Conservation (phyloP, 2,113 vertebrate genomes). For the Microcebus griseorufus region DNA sequence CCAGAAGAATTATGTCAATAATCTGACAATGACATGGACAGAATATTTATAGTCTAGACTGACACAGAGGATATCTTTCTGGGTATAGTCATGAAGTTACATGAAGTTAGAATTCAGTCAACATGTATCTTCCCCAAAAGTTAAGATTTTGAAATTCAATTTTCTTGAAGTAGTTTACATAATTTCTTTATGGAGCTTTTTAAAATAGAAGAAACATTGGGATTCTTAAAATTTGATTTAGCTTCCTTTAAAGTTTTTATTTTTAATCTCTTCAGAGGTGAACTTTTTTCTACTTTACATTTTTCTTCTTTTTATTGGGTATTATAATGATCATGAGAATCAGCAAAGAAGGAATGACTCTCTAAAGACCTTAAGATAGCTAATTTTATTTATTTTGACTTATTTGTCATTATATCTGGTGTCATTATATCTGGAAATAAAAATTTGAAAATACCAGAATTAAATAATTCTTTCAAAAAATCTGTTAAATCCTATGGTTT, state of each 20-base stretch:
- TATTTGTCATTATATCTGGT: conserved; percentile 9
- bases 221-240: background rate
- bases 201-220: background rate
- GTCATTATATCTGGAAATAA: background rate
- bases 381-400: conserved; percentile 31
- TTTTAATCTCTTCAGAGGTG: background rate
- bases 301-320: background rate
- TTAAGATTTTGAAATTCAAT: conserved; percentile 8
- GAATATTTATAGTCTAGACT: background rate
- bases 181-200: background rate
- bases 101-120: background rate
- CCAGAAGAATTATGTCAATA: conserved; percentile 43
- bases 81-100: background rate
- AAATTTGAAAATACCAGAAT: conserved; percentile 24
- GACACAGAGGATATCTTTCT: background rate
- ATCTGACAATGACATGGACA: background rate
- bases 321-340: background rate
- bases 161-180: background rate
- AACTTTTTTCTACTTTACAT: background rate
- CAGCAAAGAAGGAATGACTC: background rate
- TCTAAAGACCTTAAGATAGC: background rate
- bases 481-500: conserved; percentile 35
- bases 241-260: background rate
- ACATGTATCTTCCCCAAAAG: background rate
- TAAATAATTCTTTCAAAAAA: conserved; percentile 11